Base-by-base conservation (phyloP, 2,797 vertebrate species). In the Masticophis lateralis region DNA sequence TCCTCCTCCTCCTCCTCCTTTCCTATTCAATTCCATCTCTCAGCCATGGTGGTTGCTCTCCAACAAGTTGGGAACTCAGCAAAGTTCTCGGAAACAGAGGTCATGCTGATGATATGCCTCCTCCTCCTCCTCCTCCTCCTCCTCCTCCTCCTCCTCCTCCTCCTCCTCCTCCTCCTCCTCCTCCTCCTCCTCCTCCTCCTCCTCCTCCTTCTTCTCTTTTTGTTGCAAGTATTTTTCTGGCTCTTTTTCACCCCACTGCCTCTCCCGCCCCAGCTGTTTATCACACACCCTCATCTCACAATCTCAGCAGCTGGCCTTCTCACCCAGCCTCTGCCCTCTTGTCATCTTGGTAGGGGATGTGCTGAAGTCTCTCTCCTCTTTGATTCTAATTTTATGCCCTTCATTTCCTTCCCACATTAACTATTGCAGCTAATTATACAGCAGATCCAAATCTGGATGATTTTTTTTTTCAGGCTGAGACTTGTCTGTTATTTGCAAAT, bases 401-500 rank as follows among this genome's bases (percentile, higher is more conserved):
- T 96, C n/a, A 89, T 55, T 94, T 95, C 94, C 90, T 90, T 14
- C 74, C 93, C 16, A 43, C 92, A 93, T 96, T 95, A 96, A 96
- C 91, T 95, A 79, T 95, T 95, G 90, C 94, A 88, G 74, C 92
- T 97, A 97, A 97, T 97, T 97, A 97, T 94, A 93, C 89, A 96
- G 90, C 91, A 97, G 95, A 97, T 96, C 95, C 92, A 92, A 97
- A 97, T 97, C 93, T 95, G 96, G 94, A 96, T 97, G 96, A 97
- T 94, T 27, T 69, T n/a, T 69, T 96, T 97, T 97, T 97, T 92
- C 95, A 97, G 95, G 92, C 93, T 93, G 69, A 95, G 96, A 91
- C 55, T 90, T 96, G 91, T 69, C 96, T 96, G 94, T 97, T 97
- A 97, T 97, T 95, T 94, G 95, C 86, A 96, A 97, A 96, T 97